These are phyloP conservation scores for Pyxicephalus adspersus DNA, from an alignment of 2,113 vertebrate genomes.

Conservation along the genomic window DNA sequence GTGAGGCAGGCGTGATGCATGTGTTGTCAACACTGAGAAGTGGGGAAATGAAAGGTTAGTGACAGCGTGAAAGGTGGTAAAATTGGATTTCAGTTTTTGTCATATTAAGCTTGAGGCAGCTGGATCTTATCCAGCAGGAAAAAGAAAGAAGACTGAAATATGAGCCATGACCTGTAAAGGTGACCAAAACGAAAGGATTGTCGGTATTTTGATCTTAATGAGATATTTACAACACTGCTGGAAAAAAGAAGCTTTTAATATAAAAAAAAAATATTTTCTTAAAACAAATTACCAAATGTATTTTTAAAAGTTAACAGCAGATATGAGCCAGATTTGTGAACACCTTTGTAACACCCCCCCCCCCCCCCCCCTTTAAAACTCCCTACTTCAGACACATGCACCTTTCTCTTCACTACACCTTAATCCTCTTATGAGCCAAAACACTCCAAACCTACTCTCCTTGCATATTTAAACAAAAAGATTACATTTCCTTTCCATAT, in stretches of 20 bases:
- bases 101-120: slow-evolving; percentile 49
- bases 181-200: slow-evolving; percentile 46
- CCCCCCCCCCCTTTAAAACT: too few relatives aligned
- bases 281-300: neutral
- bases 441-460: too few relatives aligned
- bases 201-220: slow-evolving; percentile 11
- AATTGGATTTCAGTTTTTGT: slow-evolving; percentile 57
- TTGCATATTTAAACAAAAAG: too few relatives aligned
- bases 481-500: too few relatives aligned
- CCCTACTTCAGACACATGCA: too few relatives aligned
- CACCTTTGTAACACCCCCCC: too few relatives aligned
- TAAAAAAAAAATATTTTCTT: neutral
- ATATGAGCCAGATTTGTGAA: too few relatives aligned
- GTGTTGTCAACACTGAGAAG: slow-evolving; percentile 45
- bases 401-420: too few relatives aligned
- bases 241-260: slow-evolving; percentile 2
- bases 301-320: too few relatives aligned
- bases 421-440: too few relatives aligned
- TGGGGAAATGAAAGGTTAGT: slow-evolving; percentile 51
- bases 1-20: slow-evolving; percentile 48
- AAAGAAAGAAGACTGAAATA: slow-evolving; percentile 49
- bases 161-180: slow-evolving; percentile 50
- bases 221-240: neutral
- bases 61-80: slow-evolving; percentile 56
- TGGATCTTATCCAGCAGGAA: slow-evolving; percentile 47